Conservation (phyloP, 2,797 vertebrate genomes). For the Acipenser ruthenus region DNA sequence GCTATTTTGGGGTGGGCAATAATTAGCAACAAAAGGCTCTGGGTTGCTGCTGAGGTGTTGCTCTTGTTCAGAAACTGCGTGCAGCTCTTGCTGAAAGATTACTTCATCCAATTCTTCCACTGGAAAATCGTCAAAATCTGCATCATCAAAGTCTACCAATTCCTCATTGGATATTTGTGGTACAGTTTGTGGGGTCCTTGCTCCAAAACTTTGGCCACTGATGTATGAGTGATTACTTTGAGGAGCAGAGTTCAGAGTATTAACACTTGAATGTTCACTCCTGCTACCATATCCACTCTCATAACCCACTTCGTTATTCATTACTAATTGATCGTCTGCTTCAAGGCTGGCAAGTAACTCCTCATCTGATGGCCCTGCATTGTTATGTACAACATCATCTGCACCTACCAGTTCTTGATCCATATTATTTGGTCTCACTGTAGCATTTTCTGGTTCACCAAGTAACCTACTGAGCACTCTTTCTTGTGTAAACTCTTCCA, state of each 20-base stretch:
- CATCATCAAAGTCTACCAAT: conserved; percentile 47
- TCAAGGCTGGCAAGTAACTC: conserved; percentile 77
- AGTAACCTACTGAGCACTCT: conserved; percentile 73
- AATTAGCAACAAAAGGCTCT: not conserved
- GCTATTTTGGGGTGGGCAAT: not conserved
- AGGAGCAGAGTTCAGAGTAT: conserved; percentile 25
- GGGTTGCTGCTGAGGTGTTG: not conserved
- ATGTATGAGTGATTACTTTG: conserved; percentile 9
- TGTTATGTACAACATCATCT: conserved; percentile 44
- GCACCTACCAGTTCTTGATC: conserved; percentile 33
- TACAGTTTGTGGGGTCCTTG: not conserved
- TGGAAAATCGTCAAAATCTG: conserved; percentile 67
- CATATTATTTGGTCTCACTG: conserved; percentile 34
- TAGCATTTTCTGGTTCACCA: conserved; percentile 61
- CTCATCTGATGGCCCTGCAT: conserved; percentile 54
- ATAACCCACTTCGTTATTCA: conserved; percentile 25
- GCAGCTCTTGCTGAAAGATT: conserved; percentile 57
- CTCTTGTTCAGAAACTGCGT: conserved; percentile 18
- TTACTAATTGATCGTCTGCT: conserved; percentile 49
- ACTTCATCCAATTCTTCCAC: conserved; percentile 70
- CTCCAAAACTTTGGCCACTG: conserved; percentile 18
- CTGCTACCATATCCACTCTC: conserved; percentile 68
- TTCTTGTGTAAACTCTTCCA: conserved; percentile 69
- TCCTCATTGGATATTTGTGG: conserved; percentile 18
- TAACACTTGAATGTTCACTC: conserved; percentile 38